These are phyloP conservation scores for Myotis davidii DNA, from an alignment of 2,113 vertebrate genomes.

Conservation along the genomic window DNA sequence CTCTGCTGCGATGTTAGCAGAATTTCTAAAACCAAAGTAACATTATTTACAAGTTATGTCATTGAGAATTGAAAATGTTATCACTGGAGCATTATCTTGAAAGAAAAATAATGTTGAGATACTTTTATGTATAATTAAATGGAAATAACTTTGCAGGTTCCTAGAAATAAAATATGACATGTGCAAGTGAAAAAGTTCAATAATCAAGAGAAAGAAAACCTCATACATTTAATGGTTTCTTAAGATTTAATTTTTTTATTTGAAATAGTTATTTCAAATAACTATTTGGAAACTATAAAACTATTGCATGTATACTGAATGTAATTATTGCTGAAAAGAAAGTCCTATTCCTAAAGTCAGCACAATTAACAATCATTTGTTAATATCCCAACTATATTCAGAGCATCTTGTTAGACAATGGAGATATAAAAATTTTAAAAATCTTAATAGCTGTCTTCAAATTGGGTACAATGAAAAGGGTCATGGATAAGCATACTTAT, in stretches of 20 bases:
- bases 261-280: neutral
- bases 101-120: neutral
- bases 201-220: constrained; percentile 4
- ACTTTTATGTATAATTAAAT: constrained; percentile 60
- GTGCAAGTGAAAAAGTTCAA: neutral
- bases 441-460: neutral
- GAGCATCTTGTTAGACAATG: neutral
- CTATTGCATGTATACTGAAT: neutral
- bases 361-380: neutral
- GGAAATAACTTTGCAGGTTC: constrained; percentile 41
- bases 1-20: constrained; percentile 29
- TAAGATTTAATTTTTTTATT: constrained; percentile 24
- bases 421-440: neutral
- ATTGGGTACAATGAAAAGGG: neutral
- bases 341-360: neutral
- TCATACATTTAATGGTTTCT: neutral
- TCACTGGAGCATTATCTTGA: constrained; percentile 30
- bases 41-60: constrained; percentile 67
- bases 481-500: neutral
- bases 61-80: constrained; percentile 72
- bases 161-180: constrained; percentile 22
- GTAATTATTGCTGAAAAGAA: neutral
- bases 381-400: neutral
- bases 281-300: constrained; percentile 23
- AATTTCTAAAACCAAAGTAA: constrained; percentile 56